Evolutionary conservation across 2,113 vertebrate genomes (phyloP).

Genomic region (Natator depressus): DNA sequence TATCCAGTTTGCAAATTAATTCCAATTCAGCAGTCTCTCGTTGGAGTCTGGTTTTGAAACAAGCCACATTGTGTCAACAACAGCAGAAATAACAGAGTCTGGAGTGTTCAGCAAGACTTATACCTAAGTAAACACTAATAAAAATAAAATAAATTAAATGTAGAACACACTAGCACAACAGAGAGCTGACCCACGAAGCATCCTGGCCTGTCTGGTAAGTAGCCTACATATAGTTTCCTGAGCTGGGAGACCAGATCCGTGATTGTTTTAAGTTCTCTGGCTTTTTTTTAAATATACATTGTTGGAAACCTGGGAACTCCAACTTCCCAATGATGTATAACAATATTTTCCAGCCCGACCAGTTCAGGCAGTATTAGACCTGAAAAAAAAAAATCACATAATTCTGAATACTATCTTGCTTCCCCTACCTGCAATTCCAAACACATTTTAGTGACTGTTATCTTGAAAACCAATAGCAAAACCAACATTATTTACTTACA

Average conservation of each 20-base stretch:
- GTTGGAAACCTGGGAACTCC: not conserved
- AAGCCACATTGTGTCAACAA: not conserved
- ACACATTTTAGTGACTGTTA: too few relatives aligned
- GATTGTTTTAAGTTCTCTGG: not conserved
- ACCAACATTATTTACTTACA: too few relatives aligned
- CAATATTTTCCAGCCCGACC: not conserved
- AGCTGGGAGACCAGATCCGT: not conserved
- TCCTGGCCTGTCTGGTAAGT: not conserved
- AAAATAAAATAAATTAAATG: not conserved
- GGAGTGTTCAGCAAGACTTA: not conserved
- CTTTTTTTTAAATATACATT: not conserved
- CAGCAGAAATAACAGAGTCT: not conserved
- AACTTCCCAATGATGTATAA: not conserved
- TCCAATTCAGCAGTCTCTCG: too few relatives aligned
- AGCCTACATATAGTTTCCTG: not conserved
- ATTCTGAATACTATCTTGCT: too few relatives aligned
- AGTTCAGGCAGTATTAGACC: not conserved
- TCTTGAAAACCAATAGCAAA: too few relatives aligned
- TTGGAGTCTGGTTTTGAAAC: not conserved
- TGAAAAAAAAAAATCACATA: not conserved
- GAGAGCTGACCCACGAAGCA: not conserved
- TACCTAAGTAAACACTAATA: not conserved
- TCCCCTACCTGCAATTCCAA: too few relatives aligned
- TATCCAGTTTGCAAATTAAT: too few relatives aligned
- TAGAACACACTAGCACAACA: not conserved